Conservation (phyloP, 2,797 vertebrate genomes). For the Phoeniculus purpureus region DNA sequence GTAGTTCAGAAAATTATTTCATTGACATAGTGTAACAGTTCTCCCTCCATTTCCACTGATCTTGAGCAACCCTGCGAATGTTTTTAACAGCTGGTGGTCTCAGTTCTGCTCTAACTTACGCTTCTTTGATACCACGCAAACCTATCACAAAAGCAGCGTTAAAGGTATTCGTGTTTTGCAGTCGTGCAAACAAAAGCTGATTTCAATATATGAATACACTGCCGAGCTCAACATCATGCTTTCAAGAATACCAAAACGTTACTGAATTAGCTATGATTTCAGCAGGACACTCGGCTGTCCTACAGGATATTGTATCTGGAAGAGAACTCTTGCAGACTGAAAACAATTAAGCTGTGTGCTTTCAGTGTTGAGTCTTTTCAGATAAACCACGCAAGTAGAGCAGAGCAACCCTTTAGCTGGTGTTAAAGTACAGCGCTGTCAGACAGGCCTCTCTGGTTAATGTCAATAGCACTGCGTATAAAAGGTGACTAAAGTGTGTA, state of each 20-base stretch:
- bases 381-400: conserved; percentile 73
- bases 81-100: not conserved
- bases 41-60: not conserved
- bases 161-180: not conserved
- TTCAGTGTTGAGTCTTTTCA: conserved; percentile 73
- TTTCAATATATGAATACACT: not conserved
- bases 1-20: not conserved
- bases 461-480: conserved; percentile 84
- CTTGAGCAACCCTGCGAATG: not conserved
- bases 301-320: conserved; percentile 65
- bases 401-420: conserved; percentile 70
- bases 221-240: not conserved
- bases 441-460: conserved; percentile 81
- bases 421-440: conserved; percentile 78
- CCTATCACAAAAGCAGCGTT: not conserved
- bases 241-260: not conserved
- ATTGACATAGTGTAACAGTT: not conserved
- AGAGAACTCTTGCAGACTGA: conserved; percentile 73
- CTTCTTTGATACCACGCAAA: not conserved
- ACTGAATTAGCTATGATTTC: conserved; percentile 34
- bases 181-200: not conserved
- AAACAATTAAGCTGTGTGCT: conserved; percentile 82
- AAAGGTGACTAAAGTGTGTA: conserved; percentile 85
- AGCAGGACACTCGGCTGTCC: conserved; percentile 48
- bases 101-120: not conserved